phyloP scores from a whole-genome alignment of 1,140 invertebrate species.

The Drosophila lacertosa region DNA sequence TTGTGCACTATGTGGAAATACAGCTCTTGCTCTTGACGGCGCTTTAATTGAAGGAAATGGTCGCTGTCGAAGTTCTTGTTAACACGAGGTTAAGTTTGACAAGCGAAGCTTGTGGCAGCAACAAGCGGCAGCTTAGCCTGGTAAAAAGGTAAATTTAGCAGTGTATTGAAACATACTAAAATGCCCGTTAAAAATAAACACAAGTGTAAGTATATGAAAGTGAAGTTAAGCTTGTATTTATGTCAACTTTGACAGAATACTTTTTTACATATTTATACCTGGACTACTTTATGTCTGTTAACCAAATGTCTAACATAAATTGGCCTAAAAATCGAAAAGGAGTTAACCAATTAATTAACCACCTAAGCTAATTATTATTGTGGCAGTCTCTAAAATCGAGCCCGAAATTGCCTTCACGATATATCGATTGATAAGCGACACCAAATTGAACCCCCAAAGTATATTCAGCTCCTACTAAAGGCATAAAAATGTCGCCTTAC shows the following conservation, averaged over 20 bases:
- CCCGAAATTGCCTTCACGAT: not conserved
- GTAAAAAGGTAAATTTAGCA: no score
- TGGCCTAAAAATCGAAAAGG: not conserved
- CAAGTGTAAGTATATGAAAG: no score
- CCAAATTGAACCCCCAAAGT: not conserved
- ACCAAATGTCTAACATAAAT: no score
- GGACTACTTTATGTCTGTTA: no score
- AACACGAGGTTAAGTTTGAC: not conserved
- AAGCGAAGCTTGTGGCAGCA: no score
- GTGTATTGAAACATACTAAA: not conserved
- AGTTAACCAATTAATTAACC: not conserved
- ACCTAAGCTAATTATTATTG: not conserved
- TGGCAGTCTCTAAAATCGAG: slow-evolving; percentile 2
- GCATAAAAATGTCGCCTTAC: slow-evolving; percentile 40
- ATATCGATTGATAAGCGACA: slow-evolving; percentile 1
- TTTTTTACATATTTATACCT: no score
- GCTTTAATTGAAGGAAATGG: slow-evolving; percentile 1
- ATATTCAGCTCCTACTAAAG: slow-evolving; percentile 46
- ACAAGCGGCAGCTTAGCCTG: no score
- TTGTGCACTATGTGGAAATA: not conserved
- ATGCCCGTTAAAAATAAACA: not conserved
- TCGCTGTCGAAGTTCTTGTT: not conserved
- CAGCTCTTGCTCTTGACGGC: not conserved
- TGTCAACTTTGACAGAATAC: not conserved
- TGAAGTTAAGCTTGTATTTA: not conserved